These are phyloP conservation scores for Eulemur rubriventer DNA, from an alignment of 2,797 vertebrate species.

Conservation along the genomic window DNA sequence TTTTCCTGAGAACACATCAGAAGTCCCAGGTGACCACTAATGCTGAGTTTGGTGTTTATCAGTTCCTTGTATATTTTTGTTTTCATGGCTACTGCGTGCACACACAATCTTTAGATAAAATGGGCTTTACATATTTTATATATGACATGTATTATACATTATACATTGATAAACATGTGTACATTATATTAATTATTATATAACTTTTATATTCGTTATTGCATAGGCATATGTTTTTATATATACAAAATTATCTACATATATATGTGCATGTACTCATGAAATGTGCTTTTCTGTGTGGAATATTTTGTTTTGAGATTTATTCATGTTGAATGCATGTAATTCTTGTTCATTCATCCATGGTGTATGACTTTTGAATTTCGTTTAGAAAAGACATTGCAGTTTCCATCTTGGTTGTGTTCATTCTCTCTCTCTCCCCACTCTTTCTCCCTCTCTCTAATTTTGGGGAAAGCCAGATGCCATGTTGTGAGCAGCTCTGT, in stretches of 20 bases:
- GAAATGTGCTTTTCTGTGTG: background rate
- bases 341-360: background rate
- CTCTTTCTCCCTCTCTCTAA: background rate
- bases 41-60: background rate
- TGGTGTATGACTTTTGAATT: background rate
- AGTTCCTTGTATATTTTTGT: background rate
- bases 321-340: background rate
- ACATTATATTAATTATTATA: background rate
- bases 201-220: no score
- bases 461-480: background rate
- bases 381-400: background rate
- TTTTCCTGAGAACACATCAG: background rate
- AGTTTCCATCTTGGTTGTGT: background rate
- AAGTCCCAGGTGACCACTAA: background rate
- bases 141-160: background rate
- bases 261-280: background rate
- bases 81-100: background rate
- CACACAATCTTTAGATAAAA: background rate
- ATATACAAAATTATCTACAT: background rate
- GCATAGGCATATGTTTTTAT: no score
- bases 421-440: background rate
- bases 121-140: background rate
- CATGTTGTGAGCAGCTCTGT: background rate
- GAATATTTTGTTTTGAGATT: background rate
- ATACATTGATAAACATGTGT: background rate